Conservation (phyloP, 2,113 vertebrate species). For the Piaya cayana region DNA sequence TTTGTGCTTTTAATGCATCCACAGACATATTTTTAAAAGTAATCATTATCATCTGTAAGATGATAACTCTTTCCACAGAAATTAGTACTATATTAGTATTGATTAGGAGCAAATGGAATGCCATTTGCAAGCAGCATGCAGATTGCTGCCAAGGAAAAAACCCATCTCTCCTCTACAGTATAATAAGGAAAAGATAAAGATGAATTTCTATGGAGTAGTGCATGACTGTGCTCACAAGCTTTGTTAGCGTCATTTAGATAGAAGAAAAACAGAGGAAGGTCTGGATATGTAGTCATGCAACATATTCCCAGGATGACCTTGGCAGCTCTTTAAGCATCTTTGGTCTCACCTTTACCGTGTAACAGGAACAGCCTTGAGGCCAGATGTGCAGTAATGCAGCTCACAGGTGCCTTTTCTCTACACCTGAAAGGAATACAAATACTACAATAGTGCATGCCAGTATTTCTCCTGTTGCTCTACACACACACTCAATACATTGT, state of each 20-base stretch:
- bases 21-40: background rate
- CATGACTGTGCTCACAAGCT: background rate
- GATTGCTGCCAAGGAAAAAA: background rate
- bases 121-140: background rate
- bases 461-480: background rate
- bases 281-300: no score
- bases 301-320: background rate
- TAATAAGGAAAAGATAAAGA: background rate
- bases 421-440: background rate
- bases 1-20: background rate
- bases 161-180: background rate
- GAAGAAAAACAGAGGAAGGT: background rate
- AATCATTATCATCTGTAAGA: background rate
- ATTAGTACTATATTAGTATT: background rate
- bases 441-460: background rate
- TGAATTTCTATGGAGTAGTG: background rate
- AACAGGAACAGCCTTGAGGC: background rate
- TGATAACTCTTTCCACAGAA: background rate
- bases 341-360: background rate
- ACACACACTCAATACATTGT: fast-evolving
- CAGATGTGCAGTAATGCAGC: background rate
- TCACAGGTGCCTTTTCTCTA: background rate
- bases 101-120: background rate
- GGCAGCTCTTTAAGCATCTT: background rate
- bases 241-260: background rate